Base-by-base conservation (phyloP, 2,113 vertebrate species). In the Cichladusa arquata region DNA sequence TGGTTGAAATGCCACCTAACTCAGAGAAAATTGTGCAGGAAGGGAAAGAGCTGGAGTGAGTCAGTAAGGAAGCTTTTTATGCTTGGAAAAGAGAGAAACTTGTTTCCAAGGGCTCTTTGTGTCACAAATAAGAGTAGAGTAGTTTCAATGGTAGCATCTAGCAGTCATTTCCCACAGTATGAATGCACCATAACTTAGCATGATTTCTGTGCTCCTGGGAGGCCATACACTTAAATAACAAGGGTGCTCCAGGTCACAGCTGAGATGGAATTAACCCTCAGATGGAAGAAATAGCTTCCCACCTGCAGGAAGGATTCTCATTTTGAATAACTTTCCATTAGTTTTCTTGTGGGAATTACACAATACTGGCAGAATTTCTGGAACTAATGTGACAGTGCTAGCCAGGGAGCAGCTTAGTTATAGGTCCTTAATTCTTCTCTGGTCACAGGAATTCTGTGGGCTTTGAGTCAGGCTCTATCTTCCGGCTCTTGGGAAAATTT, bases 271-370 rank as follows among this genome's bases (percentile, higher is more conserved):
- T 95, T 95, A 96, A 94, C 72, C 80, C 82, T 48, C 80, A 90
- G 90, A 83, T 5, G 83, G 88, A 95, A 94, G 88, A 86, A 96
- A 97, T 88, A 70, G 64, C 56, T 90, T 71, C 56, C 64, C 48
- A 95, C 56, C 48, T 92, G 56, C 56, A 89, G 48, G 60, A 95
- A 81, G 69, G 92, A 81, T 91, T 96, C 87, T 88, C 56, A 90
- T 94, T 97, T 92, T 97, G 92, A 90, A 90, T 86, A 90, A 79
- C 38, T 96, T 88, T 81, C 86, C 64, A 90, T 95, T 93, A 86
- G 76, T 88, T 90, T 95, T 90, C 90, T 79, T 78, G 38, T 76
- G 81, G 87, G 88, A 95, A 83, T 92, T 11, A 40, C 33, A 70
- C 60, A 81, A 83, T 88, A 86, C 73, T 88, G 87, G 81, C 76